Evolutionary conservation across 1,140 invertebrate species (phyloP), one percentile per base, ranked within the genome.

Genomic region (Drosophila repletoides): DNA sequence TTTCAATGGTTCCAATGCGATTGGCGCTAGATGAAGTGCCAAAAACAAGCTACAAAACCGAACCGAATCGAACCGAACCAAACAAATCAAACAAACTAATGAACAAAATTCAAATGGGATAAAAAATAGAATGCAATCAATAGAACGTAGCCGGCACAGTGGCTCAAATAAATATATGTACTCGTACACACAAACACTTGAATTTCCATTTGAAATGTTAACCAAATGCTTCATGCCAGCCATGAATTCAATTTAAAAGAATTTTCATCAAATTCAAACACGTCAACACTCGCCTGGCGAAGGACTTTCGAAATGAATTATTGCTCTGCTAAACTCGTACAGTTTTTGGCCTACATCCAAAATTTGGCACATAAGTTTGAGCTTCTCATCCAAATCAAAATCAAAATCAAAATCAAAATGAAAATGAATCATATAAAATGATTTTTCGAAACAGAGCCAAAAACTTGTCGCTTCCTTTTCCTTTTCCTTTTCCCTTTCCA

Each of bases 91-190:
- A 67, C 69, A 38, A 79, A 74, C 70, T 77, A 77, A 80, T 77
- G 53, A 79, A 77, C 49, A 60, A 56, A 74, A 74, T 70, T 41
- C 48, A 65, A 65, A 52, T 51, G 40, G 17, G n/a, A 52, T 48
- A 58, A 76, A 69, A 83, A 69, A 77, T 77, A 38, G 66, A 69
- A 72, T 69, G 68, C 67, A 83, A 81, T 81, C 79, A 77, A 81
- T 81, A 72, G 46, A 26, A 3, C 28, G 43, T 17, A 5, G 22
- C n/a, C 3, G 26, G 12, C n/a, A 28, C 33, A 38, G 24, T 24
- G 6, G 41, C 38, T 71, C 31, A 33, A 33, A 56, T 72, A 71
- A 71, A 61, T 58, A 41, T 14, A 58, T 15, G 19, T 5, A 7
- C 21, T 41, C 19, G 31, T 45, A 24, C 49, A 60, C 34, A 52